A percentile compares a stretch with the other conserved stretches of the same genome.
phyloP scores from a whole-genome alignment of 2,888 invertebrate species.

The Drosophila kanekoi region DNA sequence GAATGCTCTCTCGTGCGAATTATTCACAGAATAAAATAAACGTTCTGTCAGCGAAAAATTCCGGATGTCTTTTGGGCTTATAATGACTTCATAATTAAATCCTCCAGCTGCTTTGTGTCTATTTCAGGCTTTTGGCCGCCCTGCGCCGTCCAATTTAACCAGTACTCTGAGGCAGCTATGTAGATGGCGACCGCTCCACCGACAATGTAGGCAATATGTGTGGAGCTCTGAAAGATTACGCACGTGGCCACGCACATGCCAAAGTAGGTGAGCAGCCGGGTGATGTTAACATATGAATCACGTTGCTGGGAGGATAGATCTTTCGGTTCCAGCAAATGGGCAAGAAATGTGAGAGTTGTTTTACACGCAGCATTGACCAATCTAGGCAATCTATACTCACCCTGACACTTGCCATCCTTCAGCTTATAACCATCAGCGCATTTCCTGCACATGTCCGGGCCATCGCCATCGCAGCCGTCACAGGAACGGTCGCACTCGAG shows the following conservation, averaged over 20 bases:
- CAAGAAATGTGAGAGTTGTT: constrained; percentile 30
- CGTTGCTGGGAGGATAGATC: constrained; percentile 86
- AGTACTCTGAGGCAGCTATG: constrained; percentile 94
- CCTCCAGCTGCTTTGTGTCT: constrained; percentile 84
- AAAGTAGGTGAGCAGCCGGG: constrained; percentile 93
- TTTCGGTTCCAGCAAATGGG: constrained; percentile 51
- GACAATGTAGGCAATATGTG: constrained; percentile 90
- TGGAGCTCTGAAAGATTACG: constrained; percentile 93
- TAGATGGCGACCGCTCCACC: constrained; percentile 93
- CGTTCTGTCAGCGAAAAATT: constrained; percentile 15
- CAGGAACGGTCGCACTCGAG: constrained; percentile 93
- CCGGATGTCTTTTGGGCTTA: constrained; percentile 42
- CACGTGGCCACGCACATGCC: constrained; percentile 94
- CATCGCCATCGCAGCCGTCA: constrained; percentile 93
- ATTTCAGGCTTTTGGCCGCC: constrained; percentile 80
- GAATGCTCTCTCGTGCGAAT: constrained; percentile 44
- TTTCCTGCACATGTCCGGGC: constrained; percentile 94
- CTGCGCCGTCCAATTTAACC: constrained; percentile 84
- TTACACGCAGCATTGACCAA: constrained; percentile 15
- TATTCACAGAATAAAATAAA: constrained; percentile 83
- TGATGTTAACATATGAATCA: constrained; percentile 87
- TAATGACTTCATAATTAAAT: constrained; percentile 84
- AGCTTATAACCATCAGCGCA: constrained; percentile 91
- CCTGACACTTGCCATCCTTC: constrained; percentile 91
- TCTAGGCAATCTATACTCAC: constrained; percentile 84